These are phyloP conservation scores for Cerceris ruficornis DNA, from an alignment of 2,888 invertebrate species.

Conservation along the genomic window DNA sequence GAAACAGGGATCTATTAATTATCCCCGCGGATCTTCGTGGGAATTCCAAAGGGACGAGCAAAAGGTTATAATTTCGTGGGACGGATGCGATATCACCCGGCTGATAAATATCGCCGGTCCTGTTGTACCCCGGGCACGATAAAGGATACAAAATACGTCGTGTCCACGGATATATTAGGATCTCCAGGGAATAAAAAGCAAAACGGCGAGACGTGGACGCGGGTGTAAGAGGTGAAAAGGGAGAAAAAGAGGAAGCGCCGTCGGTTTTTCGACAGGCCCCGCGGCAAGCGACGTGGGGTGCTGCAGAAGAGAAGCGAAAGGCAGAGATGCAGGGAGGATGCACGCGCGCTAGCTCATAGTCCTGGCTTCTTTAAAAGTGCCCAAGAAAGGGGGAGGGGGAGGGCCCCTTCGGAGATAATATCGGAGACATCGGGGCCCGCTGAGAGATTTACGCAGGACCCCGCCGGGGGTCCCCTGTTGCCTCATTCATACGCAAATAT, in stretches of 20 bases:
- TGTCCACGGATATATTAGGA: conserved; percentile 66
- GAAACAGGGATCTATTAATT: conserved; percentile 58
- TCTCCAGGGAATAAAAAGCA: conserved; percentile 56
- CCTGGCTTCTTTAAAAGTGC: conserved; percentile 64
- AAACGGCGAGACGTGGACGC: conserved; percentile 16
- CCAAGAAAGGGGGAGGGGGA: conserved; percentile 40
- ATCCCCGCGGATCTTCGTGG: conserved; percentile 52
- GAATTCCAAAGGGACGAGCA: conserved; percentile 59
- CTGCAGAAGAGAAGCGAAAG: background rate
- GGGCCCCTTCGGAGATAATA: conserved; percentile 69
- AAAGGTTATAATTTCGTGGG: conserved; percentile 47
- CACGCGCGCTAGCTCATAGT: conserved; percentile 34
- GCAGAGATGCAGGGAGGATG: background rate
- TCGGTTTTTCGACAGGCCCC: conserved; percentile 55
- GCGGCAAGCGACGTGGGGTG: conserved; percentile 51
- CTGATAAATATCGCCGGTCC: conserved; percentile 62
- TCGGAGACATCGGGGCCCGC: conserved; percentile 74
- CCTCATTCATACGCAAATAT: conserved; percentile 78
- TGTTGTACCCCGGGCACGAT: conserved; percentile 50
- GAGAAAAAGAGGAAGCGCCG: conserved; percentile 25
- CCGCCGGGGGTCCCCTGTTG: conserved; percentile 63
- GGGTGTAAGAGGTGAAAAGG: conserved; percentile 20
- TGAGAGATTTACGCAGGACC: conserved; percentile 76
- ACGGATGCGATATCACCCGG: conserved; percentile 52
- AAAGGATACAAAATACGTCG: conserved; percentile 65